These are phyloP conservation scores for Xylocampa areola DNA, from an alignment of 2,888 invertebrate species.

Conservation along the genomic window DNA sequence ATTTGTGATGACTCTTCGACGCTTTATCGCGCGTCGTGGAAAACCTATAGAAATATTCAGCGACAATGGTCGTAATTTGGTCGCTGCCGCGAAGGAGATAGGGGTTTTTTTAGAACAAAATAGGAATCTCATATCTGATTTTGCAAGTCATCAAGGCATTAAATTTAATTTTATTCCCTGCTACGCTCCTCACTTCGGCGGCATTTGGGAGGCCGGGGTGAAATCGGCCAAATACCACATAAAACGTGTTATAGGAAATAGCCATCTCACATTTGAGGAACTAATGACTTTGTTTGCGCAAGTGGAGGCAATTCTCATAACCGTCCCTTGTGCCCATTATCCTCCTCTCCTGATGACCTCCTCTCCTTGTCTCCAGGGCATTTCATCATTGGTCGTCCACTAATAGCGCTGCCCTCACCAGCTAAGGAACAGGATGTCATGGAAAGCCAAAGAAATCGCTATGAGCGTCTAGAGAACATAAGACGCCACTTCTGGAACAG, in stretches of 20 bases:
- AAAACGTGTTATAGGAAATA: not conserved
- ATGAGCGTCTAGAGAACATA: constrained; percentile 3
- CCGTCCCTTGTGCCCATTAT: constrained; percentile 53
- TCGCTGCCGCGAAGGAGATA: constrained; percentile 34
- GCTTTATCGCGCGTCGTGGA: constrained; percentile 19
- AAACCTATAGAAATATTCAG: constrained; percentile 48
- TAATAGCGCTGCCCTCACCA: constrained; percentile 7
- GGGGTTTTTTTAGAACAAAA: not conserved
- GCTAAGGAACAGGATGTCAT: not conserved
- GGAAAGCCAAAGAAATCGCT: not conserved
- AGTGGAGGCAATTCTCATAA: constrained; percentile 41
- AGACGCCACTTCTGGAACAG: constrained; percentile 11
- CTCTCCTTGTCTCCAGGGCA: not conserved
- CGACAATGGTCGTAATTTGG: constrained; percentile 58
- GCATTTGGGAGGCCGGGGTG: not conserved
- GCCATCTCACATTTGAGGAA: constrained; percentile 1
- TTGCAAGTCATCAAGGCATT: constrained; percentile 11
- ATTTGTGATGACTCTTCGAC: constrained; percentile 14
- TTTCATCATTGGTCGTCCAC: constrained; percentile 5
- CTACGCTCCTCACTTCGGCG: not conserved
- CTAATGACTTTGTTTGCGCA: constrained; percentile 5
- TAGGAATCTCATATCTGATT: not conserved
- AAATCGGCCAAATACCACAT: constrained; percentile 1
- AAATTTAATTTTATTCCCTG: not conserved
- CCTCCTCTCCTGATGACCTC: constrained; percentile 23